phyloP scores from a whole-genome alignment of 1,140 invertebrate species.

The Heliconius eleuchia region DNA sequence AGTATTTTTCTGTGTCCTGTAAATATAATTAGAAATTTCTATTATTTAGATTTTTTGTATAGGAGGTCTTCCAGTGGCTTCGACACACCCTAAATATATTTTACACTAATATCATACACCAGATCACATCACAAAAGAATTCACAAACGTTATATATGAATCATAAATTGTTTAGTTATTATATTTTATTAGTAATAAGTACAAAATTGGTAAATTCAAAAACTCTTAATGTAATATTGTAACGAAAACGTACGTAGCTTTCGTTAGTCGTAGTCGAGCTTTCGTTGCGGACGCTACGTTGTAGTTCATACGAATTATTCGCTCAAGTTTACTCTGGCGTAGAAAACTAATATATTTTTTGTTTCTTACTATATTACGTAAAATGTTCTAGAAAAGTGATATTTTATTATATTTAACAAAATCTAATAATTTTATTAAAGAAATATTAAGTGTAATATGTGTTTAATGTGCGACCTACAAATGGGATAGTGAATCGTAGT shows the following conservation, averaged over 20 bases:
- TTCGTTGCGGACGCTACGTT: background rate
- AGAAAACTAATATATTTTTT: background rate
- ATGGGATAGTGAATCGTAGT: background rate
- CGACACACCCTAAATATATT: no score
- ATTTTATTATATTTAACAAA: background rate
- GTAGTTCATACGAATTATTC: background rate
- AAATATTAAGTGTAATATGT: no score
- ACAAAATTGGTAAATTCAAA: background rate
- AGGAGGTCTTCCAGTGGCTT: no score
- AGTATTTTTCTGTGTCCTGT: background rate
- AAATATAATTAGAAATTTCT: background rate
- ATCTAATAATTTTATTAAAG: no score
- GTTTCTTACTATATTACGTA: background rate
- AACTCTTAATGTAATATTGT: background rate
- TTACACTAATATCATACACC: no score
- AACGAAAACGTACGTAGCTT: background rate
- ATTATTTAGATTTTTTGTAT: no score
- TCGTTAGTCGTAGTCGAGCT: slow-evolving; percentile 3
- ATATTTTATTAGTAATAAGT: background rate
- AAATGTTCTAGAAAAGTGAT: background rate
- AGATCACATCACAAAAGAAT: no score
- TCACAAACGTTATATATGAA: no score
- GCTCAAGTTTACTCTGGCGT: slow-evolving; percentile 1
- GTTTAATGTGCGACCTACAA: background rate
- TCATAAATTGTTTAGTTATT: background rate